Percentiles rank a stretch among this genome's conserved stretches.
phyloP scores from a whole-genome alignment of 2,888 invertebrate species.

The Ornithoptera priamus region DNA sequence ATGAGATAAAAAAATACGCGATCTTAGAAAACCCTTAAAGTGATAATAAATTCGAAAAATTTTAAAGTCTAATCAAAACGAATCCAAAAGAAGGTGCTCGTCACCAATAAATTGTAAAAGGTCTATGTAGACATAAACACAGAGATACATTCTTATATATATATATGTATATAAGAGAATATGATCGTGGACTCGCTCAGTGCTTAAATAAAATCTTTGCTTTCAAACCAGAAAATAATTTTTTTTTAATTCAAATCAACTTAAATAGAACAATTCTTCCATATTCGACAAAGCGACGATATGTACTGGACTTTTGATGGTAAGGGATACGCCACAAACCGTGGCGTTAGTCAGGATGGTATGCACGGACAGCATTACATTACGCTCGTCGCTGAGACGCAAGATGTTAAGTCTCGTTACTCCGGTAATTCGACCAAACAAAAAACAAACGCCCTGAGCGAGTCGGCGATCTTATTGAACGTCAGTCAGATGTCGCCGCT shows the following conservation, averaged over 20 bases:
- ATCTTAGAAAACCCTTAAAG: conserved; percentile 12
- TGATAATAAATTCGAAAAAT: conserved; percentile 22
- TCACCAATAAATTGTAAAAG: conserved; percentile 29
- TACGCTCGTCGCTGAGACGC: too few relatives aligned
- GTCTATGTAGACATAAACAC: conserved; percentile 10
- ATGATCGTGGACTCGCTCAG: too few relatives aligned
- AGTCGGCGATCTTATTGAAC: neutral
- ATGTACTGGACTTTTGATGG: too few relatives aligned
- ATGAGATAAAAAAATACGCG: conserved; percentile 1
- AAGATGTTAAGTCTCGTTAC: neutral
- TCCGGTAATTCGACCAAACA: neutral
- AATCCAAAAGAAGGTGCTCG: neutral
- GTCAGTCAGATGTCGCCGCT: neutral
- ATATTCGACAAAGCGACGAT: too few relatives aligned
- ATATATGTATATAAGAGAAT: too few relatives aligned
- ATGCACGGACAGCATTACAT: neutral
- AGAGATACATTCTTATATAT: conserved; percentile 12
- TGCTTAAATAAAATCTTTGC: too few relatives aligned
- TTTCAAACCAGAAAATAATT: too few relatives aligned
- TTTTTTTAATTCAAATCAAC: too few relatives aligned
- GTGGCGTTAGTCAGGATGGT: neutral
- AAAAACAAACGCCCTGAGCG: neutral
- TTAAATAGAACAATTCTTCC: too few relatives aligned
- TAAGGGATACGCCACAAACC: too few relatives aligned
- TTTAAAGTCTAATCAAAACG: conserved; percentile 8